These are phyloP conservation scores for Metopolophium dirhodum DNA, from an alignment of 1,140 invertebrate genomes.

Conservation along the genomic window DNA sequence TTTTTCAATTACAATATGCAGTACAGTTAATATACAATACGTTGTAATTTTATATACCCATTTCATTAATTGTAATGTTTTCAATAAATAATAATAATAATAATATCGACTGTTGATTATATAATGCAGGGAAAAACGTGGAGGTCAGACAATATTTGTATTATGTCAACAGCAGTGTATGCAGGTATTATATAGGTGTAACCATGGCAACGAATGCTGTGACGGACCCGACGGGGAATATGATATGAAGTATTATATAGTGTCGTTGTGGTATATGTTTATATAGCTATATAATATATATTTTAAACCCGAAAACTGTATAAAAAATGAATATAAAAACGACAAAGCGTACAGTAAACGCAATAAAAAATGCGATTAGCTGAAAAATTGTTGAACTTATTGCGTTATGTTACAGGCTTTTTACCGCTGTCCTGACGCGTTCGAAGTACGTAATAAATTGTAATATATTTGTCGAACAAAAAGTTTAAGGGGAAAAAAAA, in stretches of 20 bases:
- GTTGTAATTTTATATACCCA: not conserved
- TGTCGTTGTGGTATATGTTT: not conserved
- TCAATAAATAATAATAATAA: not conserved
- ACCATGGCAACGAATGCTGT: not conserved
- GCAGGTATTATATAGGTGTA: not conserved
- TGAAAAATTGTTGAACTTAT: not conserved
- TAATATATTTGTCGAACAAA: not conserved
- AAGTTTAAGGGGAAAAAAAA: not conserved
- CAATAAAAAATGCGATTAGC: not conserved
- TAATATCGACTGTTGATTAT: not conserved
- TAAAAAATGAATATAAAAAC: not conserved
- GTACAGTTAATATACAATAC: not conserved
- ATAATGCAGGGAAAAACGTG: not conserved
- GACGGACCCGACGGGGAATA: not conserved
- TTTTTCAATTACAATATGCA: not conserved
- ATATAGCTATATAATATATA: not conserved
- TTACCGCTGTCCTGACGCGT: not conserved
- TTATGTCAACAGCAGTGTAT: not conserved
- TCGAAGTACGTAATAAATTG: not conserved
- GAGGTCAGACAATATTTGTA: not conserved
- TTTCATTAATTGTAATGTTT: not conserved
- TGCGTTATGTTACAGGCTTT: not conserved
- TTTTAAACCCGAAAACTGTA: not conserved
- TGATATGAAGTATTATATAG: not conserved
- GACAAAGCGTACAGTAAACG: not conserved